Base-by-base conservation (phyloP, 37 sponge, comb jelly and placozoan species). In the Beroe ovata region DNA sequence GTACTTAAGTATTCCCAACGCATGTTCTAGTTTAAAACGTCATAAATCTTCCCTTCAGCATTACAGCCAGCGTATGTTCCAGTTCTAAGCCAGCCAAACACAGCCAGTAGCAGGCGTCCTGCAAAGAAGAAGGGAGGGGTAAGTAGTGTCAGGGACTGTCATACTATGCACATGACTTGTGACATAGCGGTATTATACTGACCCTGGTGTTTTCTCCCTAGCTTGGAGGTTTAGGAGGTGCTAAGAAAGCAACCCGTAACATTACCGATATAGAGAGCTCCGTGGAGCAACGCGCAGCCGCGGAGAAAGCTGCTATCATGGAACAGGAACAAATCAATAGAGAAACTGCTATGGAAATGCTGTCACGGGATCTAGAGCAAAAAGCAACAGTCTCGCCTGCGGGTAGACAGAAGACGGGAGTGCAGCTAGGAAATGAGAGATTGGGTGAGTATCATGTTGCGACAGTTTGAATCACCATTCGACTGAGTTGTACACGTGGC, bases 301-400 rank as follows among this genome's bases (percentile, higher is more conserved):
- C 54, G 8, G 29, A 62, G 63, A 6, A 11, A 47, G 54, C 54
- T 16, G 54, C 54, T 47, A 11, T 6, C 54, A 6, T 47, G 54
- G 84, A 77, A 77, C 84, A 77, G 33, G 69, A 66, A 16, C 25
- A 33, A 1, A 38, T 77, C 2, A 54, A 77, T 25, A 30, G 84
- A 42, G 54, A 77, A 40, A 77, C 84, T n/a, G 84, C 84, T n/a
- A 77, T 77, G 84, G 84, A 77, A 3, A 77, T 77, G 84, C 54
- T 77, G 33, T 77, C 84, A 26, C 21, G 84, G 8, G 84, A 77
- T 77, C 36, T 77, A 14, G 47, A 77, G 38, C 28, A 77, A 3
- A 39, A 42, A 26, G 84, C 69, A 25, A 11, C 69, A 2, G 16
- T 77, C 3, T 26, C 54, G 54, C 54, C 54, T 47, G n/a, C n/a